Evolutionary conservation across 2,888 invertebrate species (phyloP).

Genomic region (Clanis bilineata): DNA sequence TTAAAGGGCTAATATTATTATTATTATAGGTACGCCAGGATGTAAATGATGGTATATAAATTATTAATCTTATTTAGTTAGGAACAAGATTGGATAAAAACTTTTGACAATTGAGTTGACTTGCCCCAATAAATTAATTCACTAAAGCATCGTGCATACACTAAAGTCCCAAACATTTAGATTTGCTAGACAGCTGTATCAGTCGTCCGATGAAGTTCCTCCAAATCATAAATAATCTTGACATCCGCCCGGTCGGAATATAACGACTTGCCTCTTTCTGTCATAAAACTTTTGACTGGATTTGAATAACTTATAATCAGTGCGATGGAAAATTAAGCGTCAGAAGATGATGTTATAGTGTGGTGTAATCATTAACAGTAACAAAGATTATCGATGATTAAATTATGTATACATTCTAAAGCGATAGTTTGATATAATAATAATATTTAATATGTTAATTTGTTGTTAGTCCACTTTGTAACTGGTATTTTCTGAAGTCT

Average conservation of each 20-base stretch:
- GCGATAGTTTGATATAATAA: too few species aligned
- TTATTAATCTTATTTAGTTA: too few species aligned
- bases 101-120: not conserved
- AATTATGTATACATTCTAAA: too few species aligned
- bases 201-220: conserved; percentile 15
- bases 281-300: not conserved
- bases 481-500: too few species aligned
- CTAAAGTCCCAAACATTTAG: not conserved
- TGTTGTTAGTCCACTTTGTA: too few species aligned
- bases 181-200: conserved; percentile 1
- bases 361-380: not conserved
- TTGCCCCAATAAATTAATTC: conserved; percentile 3
- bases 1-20: too few species aligned
- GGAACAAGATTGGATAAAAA: not conserved
- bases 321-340: not conserved
- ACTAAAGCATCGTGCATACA: too few species aligned
- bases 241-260: conserved; percentile 19
- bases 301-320: not conserved
- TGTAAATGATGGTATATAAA: too few species aligned
- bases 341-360: not conserved
- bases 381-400: too few species aligned
- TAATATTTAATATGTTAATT: too few species aligned
- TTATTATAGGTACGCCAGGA: too few species aligned
- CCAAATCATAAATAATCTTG: conserved; percentile 23
- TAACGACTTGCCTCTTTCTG: not conserved